Evolutionary conservation across 92 coral and sea anemone species (phyloP).

Genomic region (Zoanthus solanderi): DNA sequence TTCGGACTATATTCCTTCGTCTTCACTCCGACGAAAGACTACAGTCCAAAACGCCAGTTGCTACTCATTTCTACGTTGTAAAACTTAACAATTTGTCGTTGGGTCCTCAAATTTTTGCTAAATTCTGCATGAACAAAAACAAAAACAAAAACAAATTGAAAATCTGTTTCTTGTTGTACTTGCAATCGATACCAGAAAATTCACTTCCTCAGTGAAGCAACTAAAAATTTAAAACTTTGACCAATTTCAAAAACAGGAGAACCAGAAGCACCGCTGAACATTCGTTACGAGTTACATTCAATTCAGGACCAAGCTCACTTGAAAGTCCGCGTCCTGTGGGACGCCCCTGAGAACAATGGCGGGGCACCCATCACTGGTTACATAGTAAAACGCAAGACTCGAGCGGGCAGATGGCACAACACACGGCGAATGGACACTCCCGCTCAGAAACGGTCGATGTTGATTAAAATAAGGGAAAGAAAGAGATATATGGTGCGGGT

Average conservation of each 20-base stretch:
- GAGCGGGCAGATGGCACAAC: slow-evolving; percentile 35
- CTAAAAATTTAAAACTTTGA: no score
- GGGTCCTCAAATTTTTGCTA: no score
- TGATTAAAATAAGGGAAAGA: slow-evolving; percentile 34
- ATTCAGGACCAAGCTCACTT: slow-evolving; percentile 33
- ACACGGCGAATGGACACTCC: slow-evolving; percentile 30
- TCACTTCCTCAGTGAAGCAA: no score
- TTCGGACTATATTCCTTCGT: no score
- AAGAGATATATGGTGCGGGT: slow-evolving; percentile 36
- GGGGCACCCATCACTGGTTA: slow-evolving; percentile 45
- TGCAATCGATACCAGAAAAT: no score
- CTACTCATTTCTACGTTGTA: no score
- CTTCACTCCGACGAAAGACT: no score
- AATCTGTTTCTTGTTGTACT: no score
- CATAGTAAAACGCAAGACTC: slow-evolving; percentile 39
- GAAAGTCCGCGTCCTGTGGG: slow-evolving; percentile 35
- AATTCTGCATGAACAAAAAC: no score
- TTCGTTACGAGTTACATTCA: slow-evolving; percentile 40
- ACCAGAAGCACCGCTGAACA: slow-evolving; percentile 19
- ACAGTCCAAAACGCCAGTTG: no score
- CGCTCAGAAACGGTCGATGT: slow-evolving; percentile 38
- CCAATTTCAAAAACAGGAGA: neutral
- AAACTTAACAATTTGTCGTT: no score
- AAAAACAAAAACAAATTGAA: no score
- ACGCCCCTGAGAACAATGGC: slow-evolving; percentile 20